Evolutionary conservation across 1,140 invertebrate genomes (phyloP).

Genomic region (Aphis craccivora): DNA sequence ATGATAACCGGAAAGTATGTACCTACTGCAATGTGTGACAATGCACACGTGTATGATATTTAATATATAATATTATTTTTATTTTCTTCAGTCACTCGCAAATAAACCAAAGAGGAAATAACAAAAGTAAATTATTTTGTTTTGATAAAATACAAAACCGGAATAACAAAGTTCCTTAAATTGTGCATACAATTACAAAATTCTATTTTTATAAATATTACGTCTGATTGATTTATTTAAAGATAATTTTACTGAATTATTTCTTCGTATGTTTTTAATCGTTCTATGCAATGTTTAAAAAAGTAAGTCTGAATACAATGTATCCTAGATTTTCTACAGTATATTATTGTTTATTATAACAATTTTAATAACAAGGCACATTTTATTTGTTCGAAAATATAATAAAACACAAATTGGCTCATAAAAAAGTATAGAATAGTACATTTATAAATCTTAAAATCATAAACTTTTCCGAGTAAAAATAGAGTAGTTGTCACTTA

Average conservation of each 20-base stretch:
- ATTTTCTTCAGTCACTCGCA: background rate
- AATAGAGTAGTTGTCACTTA: constrained; percentile 11
- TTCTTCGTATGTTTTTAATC: background rate
- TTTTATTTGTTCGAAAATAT: background rate
- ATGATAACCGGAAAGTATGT: background rate
- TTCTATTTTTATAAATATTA: background rate
- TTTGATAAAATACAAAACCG: background rate
- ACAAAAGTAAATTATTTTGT: background rate
- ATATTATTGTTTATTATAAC: background rate
- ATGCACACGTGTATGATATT: background rate
- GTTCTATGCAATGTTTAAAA: background rate
- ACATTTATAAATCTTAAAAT: constrained; percentile 20
- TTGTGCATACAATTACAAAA: background rate
- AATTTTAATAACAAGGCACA: background rate
- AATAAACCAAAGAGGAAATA: background rate
- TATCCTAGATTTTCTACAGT: background rate
- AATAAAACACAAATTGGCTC: background rate
- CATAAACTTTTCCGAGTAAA: constrained; percentile 5
- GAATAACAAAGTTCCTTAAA: background rate
- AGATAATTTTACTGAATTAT: background rate
- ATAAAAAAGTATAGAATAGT: background rate
- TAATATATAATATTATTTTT: background rate
- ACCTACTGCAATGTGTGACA: background rate
- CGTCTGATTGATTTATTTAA: background rate
- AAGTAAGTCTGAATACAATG: background rate